A percentile compares a stretch with the other conserved stretches of the same genome.
Conservation (phyloP, 2,888 invertebrate genomes). For the Gasteruption jaculator region DNA sequence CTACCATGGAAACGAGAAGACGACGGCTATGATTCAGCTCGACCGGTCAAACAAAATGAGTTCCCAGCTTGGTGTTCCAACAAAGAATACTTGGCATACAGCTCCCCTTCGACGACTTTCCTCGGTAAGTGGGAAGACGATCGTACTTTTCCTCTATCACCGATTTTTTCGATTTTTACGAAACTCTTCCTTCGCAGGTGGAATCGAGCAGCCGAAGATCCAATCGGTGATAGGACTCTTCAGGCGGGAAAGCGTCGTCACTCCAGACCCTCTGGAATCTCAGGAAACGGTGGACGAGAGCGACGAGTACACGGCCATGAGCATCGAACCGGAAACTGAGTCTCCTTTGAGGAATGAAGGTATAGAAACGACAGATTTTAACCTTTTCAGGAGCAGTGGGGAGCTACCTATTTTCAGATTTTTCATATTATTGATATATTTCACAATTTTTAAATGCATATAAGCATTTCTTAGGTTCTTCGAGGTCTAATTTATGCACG, state of each 20-base stretch:
- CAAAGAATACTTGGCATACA: conserved; percentile 88
- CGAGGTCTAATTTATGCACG: too few species aligned
- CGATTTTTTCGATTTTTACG: background rate
- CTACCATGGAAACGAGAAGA: conserved; percentile 89
- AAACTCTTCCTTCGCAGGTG: conserved; percentile 56
- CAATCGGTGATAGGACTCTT: conserved; percentile 88
- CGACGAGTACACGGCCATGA: conserved; percentile 59
- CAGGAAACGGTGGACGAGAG: conserved; percentile 53
- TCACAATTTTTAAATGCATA: too few species aligned
- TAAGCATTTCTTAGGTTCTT: too few species aligned
- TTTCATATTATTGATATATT: too few species aligned
- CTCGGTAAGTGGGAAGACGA: conserved; percentile 68
- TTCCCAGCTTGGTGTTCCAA: conserved; percentile 95
- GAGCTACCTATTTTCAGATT: too few species aligned
- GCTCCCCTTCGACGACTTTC: conserved; percentile 87
- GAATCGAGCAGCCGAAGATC: conserved; percentile 81
- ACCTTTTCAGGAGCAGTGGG: too few species aligned
- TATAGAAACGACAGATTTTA: too few species aligned
- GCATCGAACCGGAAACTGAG: conserved; percentile 53
- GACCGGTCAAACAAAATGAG: conserved; percentile 71
- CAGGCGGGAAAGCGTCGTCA: conserved; percentile 76
- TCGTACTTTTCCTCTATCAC: background rate
- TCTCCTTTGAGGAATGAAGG: conserved; percentile 58
- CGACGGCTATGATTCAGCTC: conserved; percentile 66
- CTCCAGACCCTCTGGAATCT: conserved; percentile 58